phyloP scores from a whole-genome alignment of 2,113 vertebrate species.

The Coregonus clupeaformis region DNA sequence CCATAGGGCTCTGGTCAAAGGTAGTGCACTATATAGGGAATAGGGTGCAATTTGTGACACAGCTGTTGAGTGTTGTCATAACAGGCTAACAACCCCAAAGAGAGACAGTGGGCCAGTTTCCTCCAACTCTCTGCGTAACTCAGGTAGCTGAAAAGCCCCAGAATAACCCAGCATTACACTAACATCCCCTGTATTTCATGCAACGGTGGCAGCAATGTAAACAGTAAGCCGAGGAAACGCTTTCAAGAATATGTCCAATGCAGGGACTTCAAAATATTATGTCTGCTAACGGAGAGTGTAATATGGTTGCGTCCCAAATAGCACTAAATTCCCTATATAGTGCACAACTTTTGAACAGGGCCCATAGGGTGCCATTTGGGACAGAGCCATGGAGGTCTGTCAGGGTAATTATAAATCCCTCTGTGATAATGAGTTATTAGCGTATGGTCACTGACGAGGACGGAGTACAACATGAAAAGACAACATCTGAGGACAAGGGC shows the following conservation, averaged over 20 bases:
- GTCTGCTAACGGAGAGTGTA: slow-evolving; percentile 5
- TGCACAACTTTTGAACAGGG: neutral
- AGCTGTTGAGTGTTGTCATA: neutral
- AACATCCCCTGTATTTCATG: slow-evolving; percentile 47
- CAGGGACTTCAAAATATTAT: too few relatives aligned
- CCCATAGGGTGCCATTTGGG: neutral
- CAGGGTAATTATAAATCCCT: slow-evolving; percentile 50
- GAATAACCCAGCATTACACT: slow-evolving; percentile 51
- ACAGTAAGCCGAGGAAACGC: neutral
- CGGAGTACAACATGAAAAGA: slow-evolving; percentile 24
- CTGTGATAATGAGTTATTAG: slow-evolving; percentile 56
- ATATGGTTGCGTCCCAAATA: neutral
- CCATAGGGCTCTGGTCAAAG: too few relatives aligned
- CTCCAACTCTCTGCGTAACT: slow-evolving; percentile 22
- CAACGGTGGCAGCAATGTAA: slow-evolving; percentile 3
- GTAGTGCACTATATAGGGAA: too few relatives aligned
- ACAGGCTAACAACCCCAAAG: neutral
- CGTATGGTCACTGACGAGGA: slow-evolving; percentile 19
- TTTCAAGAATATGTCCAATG: neutral
- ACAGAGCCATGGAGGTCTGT: slow-evolving; percentile 11
- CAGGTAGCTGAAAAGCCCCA: slow-evolving; percentile 46
- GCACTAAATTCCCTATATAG: neutral
- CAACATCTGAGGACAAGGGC: slow-evolving; percentile 11
- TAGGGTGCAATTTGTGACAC: too few relatives aligned
- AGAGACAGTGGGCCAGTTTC: slow-evolving; percentile 51